Conservation (phyloP, 2,888 invertebrate genomes). For the Plusia festucae region DNA sequence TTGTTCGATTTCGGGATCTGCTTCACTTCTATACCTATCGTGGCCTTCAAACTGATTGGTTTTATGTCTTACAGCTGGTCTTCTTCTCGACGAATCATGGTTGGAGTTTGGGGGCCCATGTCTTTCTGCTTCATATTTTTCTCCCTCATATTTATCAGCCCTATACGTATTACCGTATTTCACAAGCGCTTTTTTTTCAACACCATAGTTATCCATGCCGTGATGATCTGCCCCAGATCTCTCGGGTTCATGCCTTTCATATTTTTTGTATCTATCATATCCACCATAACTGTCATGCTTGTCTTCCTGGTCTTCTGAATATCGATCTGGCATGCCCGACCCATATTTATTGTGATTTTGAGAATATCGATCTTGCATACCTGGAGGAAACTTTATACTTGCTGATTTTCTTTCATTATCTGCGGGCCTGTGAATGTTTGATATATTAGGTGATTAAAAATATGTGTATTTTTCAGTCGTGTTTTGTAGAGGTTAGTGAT, state of each 20-base stretch:
- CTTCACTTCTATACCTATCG: not conserved
- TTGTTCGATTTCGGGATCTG: not conserved
- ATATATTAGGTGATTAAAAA: no score
- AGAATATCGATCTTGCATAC: not conserved
- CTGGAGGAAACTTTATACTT: not conserved
- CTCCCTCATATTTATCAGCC: not conserved
- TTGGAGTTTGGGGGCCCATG: not conserved
- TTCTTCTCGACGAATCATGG: not conserved
- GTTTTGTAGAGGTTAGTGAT: no score
- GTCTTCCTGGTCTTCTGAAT: not conserved
- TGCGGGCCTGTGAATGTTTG: constrained; percentile 27
- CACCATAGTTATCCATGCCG: not conserved
- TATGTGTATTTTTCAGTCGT: no score
- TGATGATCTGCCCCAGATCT: not conserved
- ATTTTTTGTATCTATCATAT: not conserved
- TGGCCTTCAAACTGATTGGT: not conserved
- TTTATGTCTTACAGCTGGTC: not conserved
- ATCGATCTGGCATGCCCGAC: no score
- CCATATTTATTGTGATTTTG: no score
- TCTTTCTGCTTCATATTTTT: not conserved
- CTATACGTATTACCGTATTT: not conserved
- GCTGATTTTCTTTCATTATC: constrained; percentile 29
- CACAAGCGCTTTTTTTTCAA: not conserved
- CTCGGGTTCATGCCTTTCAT: not conserved
- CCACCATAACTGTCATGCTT: no score